Percentiles rank a stretch among this genome's conserved stretches.
phyloP scores from a whole-genome alignment of 2,888 invertebrate genomes.

The Parnassius apollo region DNA sequence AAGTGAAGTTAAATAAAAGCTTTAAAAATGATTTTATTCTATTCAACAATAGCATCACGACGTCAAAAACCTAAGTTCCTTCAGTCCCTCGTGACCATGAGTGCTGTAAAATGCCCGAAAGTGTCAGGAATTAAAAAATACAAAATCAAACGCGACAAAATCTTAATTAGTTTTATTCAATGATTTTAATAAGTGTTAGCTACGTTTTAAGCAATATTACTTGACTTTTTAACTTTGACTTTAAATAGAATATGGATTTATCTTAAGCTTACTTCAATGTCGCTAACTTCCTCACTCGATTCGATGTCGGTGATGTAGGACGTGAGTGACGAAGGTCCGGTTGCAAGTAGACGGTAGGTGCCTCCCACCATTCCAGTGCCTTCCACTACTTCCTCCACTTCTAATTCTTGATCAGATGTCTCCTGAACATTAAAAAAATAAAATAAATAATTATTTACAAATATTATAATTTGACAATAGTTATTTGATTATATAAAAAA shows the following conservation, averaged over 20 bases:
- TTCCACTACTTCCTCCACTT: constrained; percentile 69
- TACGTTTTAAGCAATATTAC: no score
- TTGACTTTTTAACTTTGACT: no score
- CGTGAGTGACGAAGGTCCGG: constrained; percentile 56
- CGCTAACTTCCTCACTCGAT: constrained; percentile 64
- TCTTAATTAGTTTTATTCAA: background rate
- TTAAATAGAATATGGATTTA: no score
- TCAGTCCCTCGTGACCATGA: no score
- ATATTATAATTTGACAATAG: no score
- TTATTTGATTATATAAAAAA: no score
- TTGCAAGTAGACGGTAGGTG: constrained; percentile 66
- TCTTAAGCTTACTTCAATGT: constrained; percentile 60
- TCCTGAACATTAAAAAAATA: constrained; percentile 43
- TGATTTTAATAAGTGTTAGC: no score
- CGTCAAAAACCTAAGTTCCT: background rate
- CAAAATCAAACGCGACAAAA: background rate
- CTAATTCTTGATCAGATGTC: constrained; percentile 67
- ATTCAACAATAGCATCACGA: background rate
- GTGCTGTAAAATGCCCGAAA: background rate
- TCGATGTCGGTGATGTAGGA: constrained; percentile 57
- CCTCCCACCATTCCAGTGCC: constrained; percentile 73
- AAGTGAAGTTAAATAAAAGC: no score
- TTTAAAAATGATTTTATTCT: background rate
- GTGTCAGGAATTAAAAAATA: background rate
- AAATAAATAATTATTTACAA: no score